phyloP scores from a whole-genome alignment of 2,797 vertebrate species.

The Meriones psammophilus region DNA sequence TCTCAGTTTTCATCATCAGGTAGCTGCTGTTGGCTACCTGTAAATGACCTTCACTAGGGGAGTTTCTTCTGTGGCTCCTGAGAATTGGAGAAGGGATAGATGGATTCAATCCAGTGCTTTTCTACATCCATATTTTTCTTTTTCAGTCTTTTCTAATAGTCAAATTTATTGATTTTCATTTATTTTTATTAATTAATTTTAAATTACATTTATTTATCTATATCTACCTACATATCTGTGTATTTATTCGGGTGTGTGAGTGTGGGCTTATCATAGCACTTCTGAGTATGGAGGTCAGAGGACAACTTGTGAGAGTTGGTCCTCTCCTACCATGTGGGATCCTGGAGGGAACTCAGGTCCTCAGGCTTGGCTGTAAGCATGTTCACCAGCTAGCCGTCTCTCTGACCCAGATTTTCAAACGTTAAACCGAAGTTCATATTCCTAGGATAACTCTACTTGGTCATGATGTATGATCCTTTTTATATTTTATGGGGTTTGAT shows the following conservation, averaged over 20 bases:
- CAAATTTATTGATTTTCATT: slow-evolving; percentile 17
- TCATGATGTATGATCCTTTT: slow-evolving; percentile 1
- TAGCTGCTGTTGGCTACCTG: neutral
- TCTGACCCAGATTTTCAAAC: neutral
- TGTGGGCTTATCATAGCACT: neutral
- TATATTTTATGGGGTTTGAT: slow-evolving; percentile 35
- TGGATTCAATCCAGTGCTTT: neutral
- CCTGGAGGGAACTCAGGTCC: neutral
- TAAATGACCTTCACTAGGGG: neutral
- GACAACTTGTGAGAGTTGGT: neutral
- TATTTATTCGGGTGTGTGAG: neutral
- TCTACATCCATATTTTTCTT: neutral
- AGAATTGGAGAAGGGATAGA: neutral
- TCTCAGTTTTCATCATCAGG: neutral
- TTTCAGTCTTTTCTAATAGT: neutral
- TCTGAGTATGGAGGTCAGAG: neutral
- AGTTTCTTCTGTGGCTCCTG: neutral
- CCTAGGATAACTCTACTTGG: neutral
- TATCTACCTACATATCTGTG: too few species aligned
- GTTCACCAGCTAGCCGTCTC: neutral
- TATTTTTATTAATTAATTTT: neutral
- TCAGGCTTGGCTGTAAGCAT: neutral
- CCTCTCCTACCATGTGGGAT: neutral
- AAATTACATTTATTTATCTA: neutral
- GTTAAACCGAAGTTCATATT: neutral